phyloP scores from a whole-genome alignment of 2,888 invertebrate species.

The Drosophila trichaetosa region DNA sequence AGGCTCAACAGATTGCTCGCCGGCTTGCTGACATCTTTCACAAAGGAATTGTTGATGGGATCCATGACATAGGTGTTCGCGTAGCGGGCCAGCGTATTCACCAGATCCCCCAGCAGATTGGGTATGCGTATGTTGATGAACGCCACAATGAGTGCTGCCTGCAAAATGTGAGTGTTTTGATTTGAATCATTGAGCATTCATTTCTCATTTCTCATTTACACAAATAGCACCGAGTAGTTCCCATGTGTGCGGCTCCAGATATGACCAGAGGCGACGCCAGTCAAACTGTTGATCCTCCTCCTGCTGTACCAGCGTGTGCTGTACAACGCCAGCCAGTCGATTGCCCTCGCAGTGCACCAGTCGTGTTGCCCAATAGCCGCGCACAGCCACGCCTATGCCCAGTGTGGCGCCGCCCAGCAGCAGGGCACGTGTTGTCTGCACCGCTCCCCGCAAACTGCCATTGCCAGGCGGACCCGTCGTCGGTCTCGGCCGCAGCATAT shows the following conservation, averaged over 20 bases:
- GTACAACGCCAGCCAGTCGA: conserved; percentile 78
- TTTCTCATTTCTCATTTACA: conserved; percentile 85
- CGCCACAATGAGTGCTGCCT: conserved; percentile 95
- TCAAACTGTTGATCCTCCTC: conserved; percentile 89
- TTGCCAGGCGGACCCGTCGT: not conserved
- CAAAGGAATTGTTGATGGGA: conserved; percentile 81
- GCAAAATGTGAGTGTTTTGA: conserved; percentile 65
- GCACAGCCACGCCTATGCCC: conserved; percentile 71
- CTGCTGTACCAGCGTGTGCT: conserved; percentile 78
- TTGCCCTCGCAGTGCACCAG: conserved; percentile 79
- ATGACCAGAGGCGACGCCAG: conserved; percentile 90
- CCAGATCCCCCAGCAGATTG: conserved; percentile 91
- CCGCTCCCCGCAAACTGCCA: conserved; percentile 26
- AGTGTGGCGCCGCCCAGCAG: conserved; percentile 78
- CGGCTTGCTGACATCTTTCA: conserved; percentile 82
- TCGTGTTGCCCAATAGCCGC: conserved; percentile 55
- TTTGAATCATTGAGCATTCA: not conserved
- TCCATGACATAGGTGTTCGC: conserved; percentile 85
- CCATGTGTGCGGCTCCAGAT: conserved; percentile 91
- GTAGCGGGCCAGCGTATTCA: conserved; percentile 90
- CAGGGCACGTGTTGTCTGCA: conserved; percentile 65
- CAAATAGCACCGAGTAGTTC: conserved; percentile 91
- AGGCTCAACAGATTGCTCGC: conserved; percentile 83
- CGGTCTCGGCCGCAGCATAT: conserved; percentile 8
- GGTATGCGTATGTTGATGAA: conserved; percentile 96